Conservation (phyloP, 2,113 vertebrate species). For the Rhabdomys dilectus region DNA sequence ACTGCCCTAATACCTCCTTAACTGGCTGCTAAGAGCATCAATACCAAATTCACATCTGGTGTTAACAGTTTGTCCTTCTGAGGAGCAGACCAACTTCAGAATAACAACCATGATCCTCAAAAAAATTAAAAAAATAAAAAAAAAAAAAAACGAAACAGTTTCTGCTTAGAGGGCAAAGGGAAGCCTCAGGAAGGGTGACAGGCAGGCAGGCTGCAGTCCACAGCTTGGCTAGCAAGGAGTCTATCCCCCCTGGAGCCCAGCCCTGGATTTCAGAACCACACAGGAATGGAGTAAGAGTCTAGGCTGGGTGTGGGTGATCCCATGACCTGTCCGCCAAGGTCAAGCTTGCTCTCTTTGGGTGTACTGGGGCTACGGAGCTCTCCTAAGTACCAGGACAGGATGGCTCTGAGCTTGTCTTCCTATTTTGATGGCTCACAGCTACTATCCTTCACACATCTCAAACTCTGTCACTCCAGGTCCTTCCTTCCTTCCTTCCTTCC, state of each 20-base stretch:
- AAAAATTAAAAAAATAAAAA: neutral
- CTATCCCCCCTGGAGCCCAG: neutral
- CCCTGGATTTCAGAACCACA: neutral
- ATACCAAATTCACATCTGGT: neutral
- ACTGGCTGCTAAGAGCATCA: neutral
- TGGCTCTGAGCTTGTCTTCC: rapidly evolving
- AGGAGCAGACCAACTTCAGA: neutral
- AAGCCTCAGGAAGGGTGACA: neutral
- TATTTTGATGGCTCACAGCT: neutral
- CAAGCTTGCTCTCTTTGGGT: rapidly evolving
- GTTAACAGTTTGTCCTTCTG: neutral
- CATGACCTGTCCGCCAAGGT: neutral
- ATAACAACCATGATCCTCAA: rapidly evolving
- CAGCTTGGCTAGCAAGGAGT: neutral
- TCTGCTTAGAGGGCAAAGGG: neutral
- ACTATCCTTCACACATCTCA: neutral
- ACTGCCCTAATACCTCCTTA: neutral
- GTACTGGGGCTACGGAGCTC: rapidly evolving
- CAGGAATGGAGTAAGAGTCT: neutral
- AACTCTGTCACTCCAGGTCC: neutral
- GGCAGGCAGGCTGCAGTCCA: neutral
- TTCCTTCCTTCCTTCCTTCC: too few relatives aligned
- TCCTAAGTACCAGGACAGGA: neutral
- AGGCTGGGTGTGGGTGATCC: neutral
- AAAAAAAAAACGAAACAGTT: too few relatives aligned